These are phyloP conservation scores for Drosophila lacicola DNA, from an alignment of 2,888 invertebrate genomes.

Conservation along the genomic window DNA sequence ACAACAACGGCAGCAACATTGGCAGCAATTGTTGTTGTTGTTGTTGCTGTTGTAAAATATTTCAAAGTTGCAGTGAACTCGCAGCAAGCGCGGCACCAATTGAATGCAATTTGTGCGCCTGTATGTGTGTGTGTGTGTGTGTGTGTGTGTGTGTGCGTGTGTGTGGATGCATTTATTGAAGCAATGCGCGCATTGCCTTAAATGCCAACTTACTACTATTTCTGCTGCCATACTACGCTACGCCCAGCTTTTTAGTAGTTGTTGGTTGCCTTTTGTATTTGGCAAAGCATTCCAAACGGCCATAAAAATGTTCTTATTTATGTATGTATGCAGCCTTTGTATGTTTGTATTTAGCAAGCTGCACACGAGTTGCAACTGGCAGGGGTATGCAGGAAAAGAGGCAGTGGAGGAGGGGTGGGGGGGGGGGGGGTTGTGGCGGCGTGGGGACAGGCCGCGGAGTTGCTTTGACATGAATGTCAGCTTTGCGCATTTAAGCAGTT, in stretches of 20 bases:
- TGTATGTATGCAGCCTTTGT: constrained; percentile 55
- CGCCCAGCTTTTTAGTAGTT: constrained; percentile 61
- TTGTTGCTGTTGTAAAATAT: constrained; percentile 76
- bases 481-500: constrained; percentile 82
- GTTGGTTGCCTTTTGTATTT: constrained; percentile 56
- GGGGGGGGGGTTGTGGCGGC: not conserved
- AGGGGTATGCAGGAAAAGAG: not conserved
- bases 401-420: not conserved
- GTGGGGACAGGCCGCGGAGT: constrained; percentile 34
- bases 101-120: constrained; percentile 76
- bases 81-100: constrained; percentile 76
- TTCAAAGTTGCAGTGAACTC: constrained; percentile 82
- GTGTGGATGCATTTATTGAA: constrained; percentile 74
- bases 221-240: constrained; percentile 62
- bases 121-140: constrained; percentile 38
- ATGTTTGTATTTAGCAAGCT: constrained; percentile 47
- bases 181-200: constrained; percentile 82
- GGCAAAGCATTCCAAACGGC: constrained; percentile 74
- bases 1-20: constrained; percentile 49
- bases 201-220: constrained; percentile 77
- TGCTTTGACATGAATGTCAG: constrained; percentile 83
- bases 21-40: constrained; percentile 42
- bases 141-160: constrained; percentile 35
- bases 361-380: constrained; percentile 35
- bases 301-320: constrained; percentile 80